Evolutionary conservation across 2,888 invertebrate species (phyloP), one percentile per base, ranked within the genome.

Genomic region (Rhagonycha lutea): DNA sequence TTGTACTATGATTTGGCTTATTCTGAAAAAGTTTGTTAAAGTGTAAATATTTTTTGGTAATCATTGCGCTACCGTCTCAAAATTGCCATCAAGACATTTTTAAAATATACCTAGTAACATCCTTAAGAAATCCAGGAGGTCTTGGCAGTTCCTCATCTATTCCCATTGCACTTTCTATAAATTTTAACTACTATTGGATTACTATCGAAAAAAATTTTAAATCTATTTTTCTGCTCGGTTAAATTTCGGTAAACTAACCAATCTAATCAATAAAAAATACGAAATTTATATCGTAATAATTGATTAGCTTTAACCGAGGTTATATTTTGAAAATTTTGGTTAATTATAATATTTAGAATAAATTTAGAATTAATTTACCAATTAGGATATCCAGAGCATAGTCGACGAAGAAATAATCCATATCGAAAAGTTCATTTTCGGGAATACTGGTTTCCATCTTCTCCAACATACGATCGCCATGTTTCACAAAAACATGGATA

Each of bases 301-400:
- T n/a, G n/a, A n/a, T n/a, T n/a, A n/a, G n/a, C n/a, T n/a, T n/a
- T n/a, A n/a, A n/a, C n/a, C n/a, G n/a, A n/a, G n/a, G n/a, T n/a
- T n/a, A n/a, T n/a, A n/a, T n/a, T n/a, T 18, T 18, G 1, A 2
- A 14, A 9, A 12, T 14, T n/a, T 62, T 32, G n/a, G 60, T 61
- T 23, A 12, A 23, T 12, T 60, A n/a, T 61, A 61, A 18, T 18
- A 18, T 18, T 18, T 18, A 18, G 18, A 18, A 18, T 18, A 2
- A 18, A 18, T 18, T 69, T 2, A 18, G 18, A 18, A 2, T 14
- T 10, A 69, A 47, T 63, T 74, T 84, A 92, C 92, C 92, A 83
- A 91, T 91, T 28, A 92, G 91, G 77, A 92, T 90, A 83, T 92
- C 92, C 81, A 92, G 84, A 81, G 91, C 90, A 83, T 92, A 92